A percentile compares a stretch with the other conserved stretches of the same genome.
These are phyloP conservation scores for Setophaga coronata DNA, from an alignment of 2,113 vertebrate genomes.

Conservation along the genomic window DNA sequence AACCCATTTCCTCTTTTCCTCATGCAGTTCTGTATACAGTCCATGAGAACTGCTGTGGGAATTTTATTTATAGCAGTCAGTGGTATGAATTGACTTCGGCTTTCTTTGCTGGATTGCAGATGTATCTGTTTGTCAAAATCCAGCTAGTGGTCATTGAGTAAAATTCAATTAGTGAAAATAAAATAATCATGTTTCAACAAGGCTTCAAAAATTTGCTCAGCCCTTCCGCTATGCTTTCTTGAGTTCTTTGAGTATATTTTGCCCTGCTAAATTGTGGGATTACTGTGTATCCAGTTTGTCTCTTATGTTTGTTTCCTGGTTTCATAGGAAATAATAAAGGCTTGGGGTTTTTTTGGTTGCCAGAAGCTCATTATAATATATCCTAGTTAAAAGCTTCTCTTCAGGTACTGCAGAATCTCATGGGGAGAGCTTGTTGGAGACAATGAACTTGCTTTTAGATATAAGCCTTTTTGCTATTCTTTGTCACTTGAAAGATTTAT, in stretches of 20 bases:
- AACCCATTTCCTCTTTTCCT: neutral
- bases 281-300: neutral
- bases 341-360: neutral
- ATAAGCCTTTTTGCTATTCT: neutral
- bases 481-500: neutral
- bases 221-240: neutral
- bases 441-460: neutral
- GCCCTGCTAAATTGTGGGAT: neutral
- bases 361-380: neutral
- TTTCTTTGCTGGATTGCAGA: neutral
- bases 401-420: neutral
- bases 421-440: neutral
- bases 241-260: neutral
- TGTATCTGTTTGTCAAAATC: neutral
- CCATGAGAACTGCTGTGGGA: neutral
- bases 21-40: neutral
- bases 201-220: neutral
- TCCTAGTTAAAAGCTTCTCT: neutral
- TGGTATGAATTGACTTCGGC: neutral
- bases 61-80: neutral
- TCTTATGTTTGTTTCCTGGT: slow-evolving; percentile 1
- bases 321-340: slow-evolving; percentile 22
- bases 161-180: neutral
- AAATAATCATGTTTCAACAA: neutral
- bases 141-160: neutral